Evolutionary conservation across 23 tunicate species (phyloP).

Genomic region (Botrylloides violaceus): DNA sequence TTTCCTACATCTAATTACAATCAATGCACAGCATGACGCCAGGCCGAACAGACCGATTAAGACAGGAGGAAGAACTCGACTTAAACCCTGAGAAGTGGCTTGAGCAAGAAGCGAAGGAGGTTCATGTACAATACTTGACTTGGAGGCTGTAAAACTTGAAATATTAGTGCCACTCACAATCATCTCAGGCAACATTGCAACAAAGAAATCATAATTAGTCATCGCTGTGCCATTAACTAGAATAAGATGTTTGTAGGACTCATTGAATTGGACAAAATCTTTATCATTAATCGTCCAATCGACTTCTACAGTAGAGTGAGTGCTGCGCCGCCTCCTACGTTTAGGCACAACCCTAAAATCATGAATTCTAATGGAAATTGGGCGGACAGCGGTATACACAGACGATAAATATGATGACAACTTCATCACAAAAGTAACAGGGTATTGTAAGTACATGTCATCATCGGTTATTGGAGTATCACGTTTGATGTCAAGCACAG

Average conservation of each 20-base stretch:
- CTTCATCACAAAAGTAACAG: not conserved
- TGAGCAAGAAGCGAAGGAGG: not conserved
- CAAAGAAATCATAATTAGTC: not conserved
- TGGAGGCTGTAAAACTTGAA: not conserved
- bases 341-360: not conserved
- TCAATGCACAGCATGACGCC: not conserved
- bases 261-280: not conserved
- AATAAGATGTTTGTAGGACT: not conserved
- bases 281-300: not conserved
- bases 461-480: not conserved
- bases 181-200: conserved; percentile 4
- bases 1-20: not conserved
- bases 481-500: not conserved
- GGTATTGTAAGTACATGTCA: not conserved
- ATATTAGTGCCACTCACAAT: not conserved
- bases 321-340: conserved; percentile 9
- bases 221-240: not conserved
- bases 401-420: not conserved
- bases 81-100: not conserved
- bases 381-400: not conserved
- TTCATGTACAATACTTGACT: not conserved
- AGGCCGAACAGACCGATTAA: not conserved
- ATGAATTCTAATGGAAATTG: not conserved
- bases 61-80: conserved; percentile 3
- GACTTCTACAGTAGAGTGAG: not conserved